A percentile compares a stretch with the other conserved stretches of the same genome.
phyloP scores from a whole-genome alignment of 2,888 invertebrate species.

The Homarus gammarus region DNA sequence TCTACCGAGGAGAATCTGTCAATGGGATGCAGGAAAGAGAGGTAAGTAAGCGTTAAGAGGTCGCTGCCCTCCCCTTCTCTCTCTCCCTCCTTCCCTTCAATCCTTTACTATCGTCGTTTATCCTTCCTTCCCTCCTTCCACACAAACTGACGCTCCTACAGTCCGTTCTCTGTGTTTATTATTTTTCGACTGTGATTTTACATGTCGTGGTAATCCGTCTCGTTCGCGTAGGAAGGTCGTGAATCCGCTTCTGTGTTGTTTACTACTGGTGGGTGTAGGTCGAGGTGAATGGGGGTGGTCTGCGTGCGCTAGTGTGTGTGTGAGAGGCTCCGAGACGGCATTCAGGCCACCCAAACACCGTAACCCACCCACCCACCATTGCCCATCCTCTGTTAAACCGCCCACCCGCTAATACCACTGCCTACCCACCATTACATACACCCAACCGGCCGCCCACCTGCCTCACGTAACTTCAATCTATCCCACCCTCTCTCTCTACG shows the following conservation, averaged over 20 bases:
- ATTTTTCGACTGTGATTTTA: too few species aligned
- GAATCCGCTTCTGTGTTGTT: too few species aligned
- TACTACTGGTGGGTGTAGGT: too few species aligned
- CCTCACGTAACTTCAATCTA: too few species aligned
- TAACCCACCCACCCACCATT: background rate
- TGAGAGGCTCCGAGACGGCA: background rate
- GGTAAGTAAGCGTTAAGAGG: background rate
- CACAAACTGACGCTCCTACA: too few species aligned
- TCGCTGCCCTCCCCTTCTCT: background rate
- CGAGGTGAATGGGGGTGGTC: too few species aligned
- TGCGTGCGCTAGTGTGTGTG: too few species aligned
- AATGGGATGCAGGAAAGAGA: background rate
- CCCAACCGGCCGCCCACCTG: too few species aligned
- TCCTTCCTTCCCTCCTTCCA: background rate
- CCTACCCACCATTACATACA: background rate
- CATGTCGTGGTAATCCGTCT: too few species aligned
- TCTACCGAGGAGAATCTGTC: background rate
- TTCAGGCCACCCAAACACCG: background rate
- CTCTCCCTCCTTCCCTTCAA: background rate
- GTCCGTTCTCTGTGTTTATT: too few species aligned
- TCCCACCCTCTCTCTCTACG: background rate
- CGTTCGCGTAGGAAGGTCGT: too few species aligned
- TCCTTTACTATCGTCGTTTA: too few species aligned
- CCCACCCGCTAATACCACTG: background rate
- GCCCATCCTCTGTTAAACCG: background rate